phyloP scores from a whole-genome alignment of 2,113 vertebrate species.

The Chionis minor region DNA sequence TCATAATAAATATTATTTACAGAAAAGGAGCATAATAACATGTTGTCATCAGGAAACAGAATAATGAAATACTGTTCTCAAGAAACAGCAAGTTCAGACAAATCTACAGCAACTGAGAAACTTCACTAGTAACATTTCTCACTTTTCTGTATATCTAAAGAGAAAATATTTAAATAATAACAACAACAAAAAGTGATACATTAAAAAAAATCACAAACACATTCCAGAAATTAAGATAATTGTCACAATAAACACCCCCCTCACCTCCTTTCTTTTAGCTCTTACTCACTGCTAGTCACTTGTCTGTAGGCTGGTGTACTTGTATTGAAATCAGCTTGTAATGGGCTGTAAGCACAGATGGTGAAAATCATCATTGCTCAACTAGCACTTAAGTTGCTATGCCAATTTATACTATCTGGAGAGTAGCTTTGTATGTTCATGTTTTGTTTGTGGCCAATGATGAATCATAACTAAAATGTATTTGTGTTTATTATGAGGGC shows the following conservation, averaged over 20 bases:
- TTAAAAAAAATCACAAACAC: background rate
- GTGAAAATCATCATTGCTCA: slow-evolving; percentile 41
- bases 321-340: background rate
- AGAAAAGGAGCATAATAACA: slow-evolving; percentile 11
- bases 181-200: background rate
- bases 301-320: slow-evolving; percentile 5
- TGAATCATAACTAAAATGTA: slow-evolving; percentile 41
- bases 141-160: background rate
- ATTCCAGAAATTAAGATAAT: slow-evolving; percentile 1
- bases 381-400: background rate
- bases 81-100: slow-evolving; percentile 32
- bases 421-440: background rate
- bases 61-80: background rate
- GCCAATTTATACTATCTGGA: slow-evolving; percentile 35
- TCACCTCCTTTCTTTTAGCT: background rate
- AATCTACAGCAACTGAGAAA: background rate
- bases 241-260: background rate
- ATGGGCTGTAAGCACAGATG: slow-evolving; percentile 29
- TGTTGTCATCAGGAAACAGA: slow-evolving; percentile 7
- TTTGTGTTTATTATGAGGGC: slow-evolving; percentile 23
- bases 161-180: background rate
- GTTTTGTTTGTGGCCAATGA: slow-evolving; percentile 37
- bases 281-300: slow-evolving; percentile 29
- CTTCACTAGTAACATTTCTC: background rate
- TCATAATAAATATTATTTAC: slow-evolving; percentile 30